These are phyloP conservation scores for Buceros bicornis DNA, from an alignment of 2,797 vertebrate species.

Conservation along the genomic window DNA sequence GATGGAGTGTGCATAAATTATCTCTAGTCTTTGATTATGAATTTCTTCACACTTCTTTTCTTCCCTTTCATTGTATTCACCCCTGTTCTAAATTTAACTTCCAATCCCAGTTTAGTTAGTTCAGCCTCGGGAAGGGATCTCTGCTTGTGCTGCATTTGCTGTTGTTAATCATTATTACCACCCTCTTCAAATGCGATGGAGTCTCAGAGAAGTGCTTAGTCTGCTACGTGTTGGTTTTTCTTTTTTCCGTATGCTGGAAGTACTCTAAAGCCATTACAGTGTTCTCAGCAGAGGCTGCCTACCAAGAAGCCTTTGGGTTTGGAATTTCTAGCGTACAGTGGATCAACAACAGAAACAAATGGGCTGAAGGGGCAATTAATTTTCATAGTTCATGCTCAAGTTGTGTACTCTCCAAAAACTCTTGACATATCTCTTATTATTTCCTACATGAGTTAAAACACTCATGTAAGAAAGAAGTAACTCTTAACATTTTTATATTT, in stretches of 20 bases:
- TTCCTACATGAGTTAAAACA: neutral
- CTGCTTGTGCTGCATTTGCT: neutral
- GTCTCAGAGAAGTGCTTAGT: neutral
- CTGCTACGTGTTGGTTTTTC: rapidly evolving
- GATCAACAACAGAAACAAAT: neutral
- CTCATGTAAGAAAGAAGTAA: neutral
- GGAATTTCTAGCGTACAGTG: neutral
- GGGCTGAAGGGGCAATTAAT: neutral
- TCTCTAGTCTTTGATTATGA: neutral
- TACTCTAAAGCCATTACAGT: neutral
- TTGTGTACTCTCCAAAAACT: neutral
- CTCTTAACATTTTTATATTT: neutral
- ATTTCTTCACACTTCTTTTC: neutral
- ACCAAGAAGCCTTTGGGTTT: neutral
- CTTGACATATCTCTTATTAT: neutral
- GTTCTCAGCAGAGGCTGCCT: neutral
- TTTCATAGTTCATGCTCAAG: neutral
- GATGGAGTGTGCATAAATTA: neutral
- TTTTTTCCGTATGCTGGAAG: neutral
- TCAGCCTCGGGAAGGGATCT: neutral
- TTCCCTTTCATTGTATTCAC: neutral
- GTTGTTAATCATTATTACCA: neutral
- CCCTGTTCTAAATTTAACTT: neutral
- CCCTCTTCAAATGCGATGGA: neutral
- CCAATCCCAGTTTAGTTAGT: neutral